A percentile compares a stretch with the other conserved stretches of the same genome.
phyloP scores from a whole-genome alignment of 2,113 vertebrate genomes.

The Hipposideros armiger region DNA sequence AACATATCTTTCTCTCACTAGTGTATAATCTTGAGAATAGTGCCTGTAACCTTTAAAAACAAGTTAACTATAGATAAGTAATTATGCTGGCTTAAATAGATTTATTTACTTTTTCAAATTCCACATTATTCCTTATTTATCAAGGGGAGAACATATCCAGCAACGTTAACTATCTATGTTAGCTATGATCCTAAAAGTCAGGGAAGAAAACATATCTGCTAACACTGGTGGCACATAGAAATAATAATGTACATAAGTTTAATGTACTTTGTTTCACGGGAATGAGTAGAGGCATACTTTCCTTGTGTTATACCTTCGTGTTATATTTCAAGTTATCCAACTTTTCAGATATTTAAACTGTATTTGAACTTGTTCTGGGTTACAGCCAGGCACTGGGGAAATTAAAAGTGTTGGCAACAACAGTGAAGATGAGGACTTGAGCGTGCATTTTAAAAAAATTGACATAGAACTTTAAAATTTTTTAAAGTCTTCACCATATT shows the following conservation, averaged over 20 bases:
- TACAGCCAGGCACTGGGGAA: neutral
- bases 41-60: neutral
- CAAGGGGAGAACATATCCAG: neutral
- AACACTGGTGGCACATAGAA: neutral
- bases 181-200: neutral
- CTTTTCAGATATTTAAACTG: conserved; percentile 15
- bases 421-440: neutral
- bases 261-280: neutral
- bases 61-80: neutral
- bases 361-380: neutral
- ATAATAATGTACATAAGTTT: neutral
- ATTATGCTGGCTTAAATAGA: neutral
- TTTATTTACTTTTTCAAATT: neutral
- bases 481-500: neutral
- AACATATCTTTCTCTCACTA: neutral
- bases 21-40: neutral
- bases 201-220: neutral
- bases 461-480: neutral
- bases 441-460: neutral
- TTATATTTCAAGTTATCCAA: neutral
- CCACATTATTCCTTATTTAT: neutral
- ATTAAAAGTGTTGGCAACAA: neutral
- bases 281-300: neutral
- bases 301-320: neutral
- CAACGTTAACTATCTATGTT: neutral